Conservation (phyloP, 53 echinoderm and acorn worm genomes). For the Mesocentrotus franciscanus region DNA sequence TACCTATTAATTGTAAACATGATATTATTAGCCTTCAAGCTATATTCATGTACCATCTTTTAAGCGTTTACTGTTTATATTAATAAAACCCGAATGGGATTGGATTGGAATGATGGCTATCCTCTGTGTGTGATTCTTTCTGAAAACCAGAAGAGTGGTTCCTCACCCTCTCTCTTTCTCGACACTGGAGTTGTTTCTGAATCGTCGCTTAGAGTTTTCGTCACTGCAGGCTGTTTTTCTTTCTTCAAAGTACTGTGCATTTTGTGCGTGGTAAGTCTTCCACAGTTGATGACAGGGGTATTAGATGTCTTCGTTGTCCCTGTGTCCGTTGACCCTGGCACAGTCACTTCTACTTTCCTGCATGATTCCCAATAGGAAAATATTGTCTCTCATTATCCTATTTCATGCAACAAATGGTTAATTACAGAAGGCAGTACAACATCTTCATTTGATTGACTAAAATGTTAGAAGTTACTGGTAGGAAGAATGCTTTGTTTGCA, state of each 20-base stretch:
- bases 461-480: neutral
- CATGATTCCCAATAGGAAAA: neutral
- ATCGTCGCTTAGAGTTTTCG: neutral
- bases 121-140: no score
- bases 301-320: neutral
- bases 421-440: neutral
- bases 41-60: no score
- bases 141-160: neutral
- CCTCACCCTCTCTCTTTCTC: slow-evolving; percentile 12
- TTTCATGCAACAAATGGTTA: neutral
- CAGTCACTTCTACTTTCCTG: neutral
- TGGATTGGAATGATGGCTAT: no score
- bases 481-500: no score
- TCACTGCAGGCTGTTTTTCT: neutral
- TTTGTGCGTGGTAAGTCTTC: neutral
- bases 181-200: neutral
- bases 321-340: neutral
- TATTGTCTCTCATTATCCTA: no score
- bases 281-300: neutral
- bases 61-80: no score
- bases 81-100: no score
- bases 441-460: neutral
- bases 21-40: no score
- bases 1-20: no score
- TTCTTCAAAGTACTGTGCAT: neutral